phyloP scores from a whole-genome alignment of 2,797 vertebrate species.

The Podargus strigoides region DNA sequence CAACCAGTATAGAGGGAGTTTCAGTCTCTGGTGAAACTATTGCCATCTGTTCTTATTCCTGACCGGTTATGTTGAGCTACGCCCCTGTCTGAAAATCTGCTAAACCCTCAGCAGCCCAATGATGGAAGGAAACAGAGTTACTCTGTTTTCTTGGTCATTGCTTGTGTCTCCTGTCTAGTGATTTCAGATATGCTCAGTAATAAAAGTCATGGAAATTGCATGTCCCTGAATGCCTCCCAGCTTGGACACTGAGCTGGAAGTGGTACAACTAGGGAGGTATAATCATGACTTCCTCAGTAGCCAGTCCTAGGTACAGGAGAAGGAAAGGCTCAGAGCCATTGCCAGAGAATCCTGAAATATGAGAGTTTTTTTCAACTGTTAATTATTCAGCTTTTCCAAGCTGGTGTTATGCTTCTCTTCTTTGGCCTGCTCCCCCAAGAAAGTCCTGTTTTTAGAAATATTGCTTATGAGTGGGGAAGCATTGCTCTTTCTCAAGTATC shows the following conservation, averaged over 20 bases:
- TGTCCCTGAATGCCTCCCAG: slow-evolving; percentile 42
- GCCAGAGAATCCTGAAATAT: background rate
- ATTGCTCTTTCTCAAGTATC: slow-evolving; percentile 1
- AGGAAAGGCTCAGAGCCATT: background rate
- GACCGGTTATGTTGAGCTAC: background rate
- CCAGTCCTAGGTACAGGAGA: background rate
- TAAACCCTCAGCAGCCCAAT: background rate
- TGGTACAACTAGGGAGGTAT: slow-evolving; percentile 15
- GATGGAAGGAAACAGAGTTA: background rate
- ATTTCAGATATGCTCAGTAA: slow-evolving; percentile 8
- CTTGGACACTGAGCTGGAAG: slow-evolving; percentile 24
- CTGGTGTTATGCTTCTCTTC: background rate
- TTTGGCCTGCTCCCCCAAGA: background rate
- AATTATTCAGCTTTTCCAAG: slow-evolving; percentile 42
- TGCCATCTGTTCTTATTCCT: background rate
- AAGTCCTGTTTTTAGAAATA: slow-evolving; percentile 35
- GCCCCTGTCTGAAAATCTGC: background rate
- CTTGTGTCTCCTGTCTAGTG: background rate
- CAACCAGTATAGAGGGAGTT: background rate
- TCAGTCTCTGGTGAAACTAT: background rate
- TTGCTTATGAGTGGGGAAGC: background rate
- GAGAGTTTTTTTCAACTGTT: background rate
- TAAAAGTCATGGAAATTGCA: slow-evolving; percentile 24
- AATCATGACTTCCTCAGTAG: slow-evolving; percentile 36
- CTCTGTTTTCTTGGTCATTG: slow-evolving; percentile 23